Evolutionary conservation across 92 coral and sea anemone species (phyloP).

Genomic region (Meandrina meandrites): DNA sequence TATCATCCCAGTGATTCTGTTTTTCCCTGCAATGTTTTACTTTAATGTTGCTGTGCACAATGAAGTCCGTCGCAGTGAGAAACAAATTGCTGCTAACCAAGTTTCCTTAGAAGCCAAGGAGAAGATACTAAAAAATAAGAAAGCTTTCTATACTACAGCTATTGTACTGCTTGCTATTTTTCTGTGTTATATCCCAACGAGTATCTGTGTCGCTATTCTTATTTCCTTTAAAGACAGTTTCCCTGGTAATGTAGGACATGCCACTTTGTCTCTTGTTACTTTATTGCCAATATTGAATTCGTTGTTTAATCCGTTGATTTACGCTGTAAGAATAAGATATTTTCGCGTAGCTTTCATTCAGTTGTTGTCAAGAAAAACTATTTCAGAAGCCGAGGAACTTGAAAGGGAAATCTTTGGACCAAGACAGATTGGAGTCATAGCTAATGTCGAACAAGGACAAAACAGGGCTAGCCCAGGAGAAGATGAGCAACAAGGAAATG

Average conservation of each 20-base stretch:
- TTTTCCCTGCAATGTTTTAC: neutral
- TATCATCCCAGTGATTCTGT: no score
- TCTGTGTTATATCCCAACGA: neutral
- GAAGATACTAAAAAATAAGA: neutral
- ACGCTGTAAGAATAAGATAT: neutral
- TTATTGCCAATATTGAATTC: neutral
- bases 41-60: neutral
- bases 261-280: neutral
- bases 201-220: neutral
- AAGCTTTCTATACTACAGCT: neutral
- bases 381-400: slow-evolving; percentile 3
- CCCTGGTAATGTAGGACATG: neutral
- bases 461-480: no score
- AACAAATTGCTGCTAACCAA: neutral
- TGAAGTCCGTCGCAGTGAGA: neutral
- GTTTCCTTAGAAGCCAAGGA: neutral
- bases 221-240: neutral
- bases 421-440: no score
- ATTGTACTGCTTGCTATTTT: neutral
- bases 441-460: no score
- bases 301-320: neutral
- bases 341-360: slow-evolving; percentile 18
- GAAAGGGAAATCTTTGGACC: neutral
- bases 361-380: neutral
- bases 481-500: no score